These are phyloP conservation scores for Gila robusta DNA, from an alignment of 2,797 vertebrate species.

Conservation along the genomic window DNA sequence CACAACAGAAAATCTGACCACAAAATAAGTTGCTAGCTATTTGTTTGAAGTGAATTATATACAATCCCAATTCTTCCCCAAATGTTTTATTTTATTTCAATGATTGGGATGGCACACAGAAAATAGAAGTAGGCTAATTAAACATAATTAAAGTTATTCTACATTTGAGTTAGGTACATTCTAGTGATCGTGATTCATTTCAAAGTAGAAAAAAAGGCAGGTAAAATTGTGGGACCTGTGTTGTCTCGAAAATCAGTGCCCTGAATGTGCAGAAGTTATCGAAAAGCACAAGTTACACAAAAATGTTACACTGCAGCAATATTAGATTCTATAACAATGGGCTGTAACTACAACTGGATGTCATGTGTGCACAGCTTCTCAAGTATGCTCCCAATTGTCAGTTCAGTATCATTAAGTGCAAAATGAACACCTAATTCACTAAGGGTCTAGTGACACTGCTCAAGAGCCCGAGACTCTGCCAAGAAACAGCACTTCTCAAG, in stretches of 20 bases:
- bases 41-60: neutral
- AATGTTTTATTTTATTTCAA: neutral
- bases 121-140: neutral
- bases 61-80: neutral
- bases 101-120: neutral
- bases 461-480: constrained; percentile 71
- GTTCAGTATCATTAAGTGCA: neutral
- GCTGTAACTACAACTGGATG: neutral
- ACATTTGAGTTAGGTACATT: neutral
- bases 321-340: neutral
- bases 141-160: neutral
- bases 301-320: neutral
- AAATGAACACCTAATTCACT: constrained; percentile 31
- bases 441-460: constrained; percentile 66
- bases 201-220: neutral
- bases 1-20: neutral
- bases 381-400: neutral
- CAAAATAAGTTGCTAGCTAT: neutral
- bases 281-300: neutral
- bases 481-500: constrained; percentile 70
- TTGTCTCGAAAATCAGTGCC: neutral
- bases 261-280: neutral
- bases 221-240: neutral
- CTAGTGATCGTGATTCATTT: neutral
- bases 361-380: neutral